phyloP scores from a whole-genome alignment of 2,888 invertebrate species.

The Dicroscelio sp. region DNA sequence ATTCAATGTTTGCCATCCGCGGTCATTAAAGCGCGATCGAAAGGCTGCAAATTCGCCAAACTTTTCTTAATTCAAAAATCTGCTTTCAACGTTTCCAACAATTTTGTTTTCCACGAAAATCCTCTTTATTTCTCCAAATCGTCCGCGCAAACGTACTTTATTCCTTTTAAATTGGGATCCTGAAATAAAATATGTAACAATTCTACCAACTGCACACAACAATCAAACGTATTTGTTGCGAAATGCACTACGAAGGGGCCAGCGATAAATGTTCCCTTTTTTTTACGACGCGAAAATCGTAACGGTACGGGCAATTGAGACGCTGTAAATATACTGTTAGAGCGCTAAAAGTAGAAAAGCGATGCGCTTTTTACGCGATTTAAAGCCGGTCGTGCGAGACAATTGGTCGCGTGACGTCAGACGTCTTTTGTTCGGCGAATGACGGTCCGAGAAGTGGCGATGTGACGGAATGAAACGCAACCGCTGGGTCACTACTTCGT shows the following conservation, averaged over 20 bases:
- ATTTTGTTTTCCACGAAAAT: too few relatives aligned
- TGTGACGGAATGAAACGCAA: constrained; percentile 39
- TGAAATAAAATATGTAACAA: too few relatives aligned
- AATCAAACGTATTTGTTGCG: too few relatives aligned
- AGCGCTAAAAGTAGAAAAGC: constrained; percentile 49
- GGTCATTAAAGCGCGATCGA: too few relatives aligned
- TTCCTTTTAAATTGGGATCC: too few relatives aligned
- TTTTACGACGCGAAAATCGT: constrained; percentile 48
- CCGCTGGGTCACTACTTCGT: constrained; percentile 20
- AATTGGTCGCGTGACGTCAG: constrained; percentile 47
- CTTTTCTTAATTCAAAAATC: too few relatives aligned
- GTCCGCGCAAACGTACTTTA: too few relatives aligned
- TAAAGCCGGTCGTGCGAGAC: constrained; percentile 67
- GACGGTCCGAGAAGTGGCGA: constrained; percentile 15
- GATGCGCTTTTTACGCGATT: constrained; percentile 45
- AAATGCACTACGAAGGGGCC: constrained; percentile 71
- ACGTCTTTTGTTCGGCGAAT: constrained; percentile 42
- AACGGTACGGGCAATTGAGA: constrained; percentile 35
- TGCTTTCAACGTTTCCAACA: too few relatives aligned
- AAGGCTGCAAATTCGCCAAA: too few relatives aligned
- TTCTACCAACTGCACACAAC: too few relatives aligned
- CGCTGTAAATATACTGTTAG: constrained; percentile 63
- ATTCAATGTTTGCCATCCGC: too few relatives aligned
- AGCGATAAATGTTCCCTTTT: constrained; percentile 67
- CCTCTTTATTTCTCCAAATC: too few relatives aligned